Evolutionary conservation across 2,797 vertebrate genomes (phyloP).

Genomic region (Cossypha polioptera): DNA sequence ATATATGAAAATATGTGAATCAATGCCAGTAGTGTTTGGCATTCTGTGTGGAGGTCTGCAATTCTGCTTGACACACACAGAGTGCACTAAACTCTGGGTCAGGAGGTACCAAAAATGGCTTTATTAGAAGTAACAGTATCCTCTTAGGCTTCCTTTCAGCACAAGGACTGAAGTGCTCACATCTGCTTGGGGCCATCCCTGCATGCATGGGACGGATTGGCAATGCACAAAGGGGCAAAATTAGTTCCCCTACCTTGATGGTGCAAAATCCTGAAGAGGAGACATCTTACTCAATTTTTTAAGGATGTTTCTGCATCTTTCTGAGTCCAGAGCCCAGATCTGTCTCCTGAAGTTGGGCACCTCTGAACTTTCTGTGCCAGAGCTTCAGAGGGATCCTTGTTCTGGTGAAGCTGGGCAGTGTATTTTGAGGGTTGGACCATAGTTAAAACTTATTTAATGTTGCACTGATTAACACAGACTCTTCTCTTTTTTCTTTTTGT

Average conservation of each 20-base stretch:
- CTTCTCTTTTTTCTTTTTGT: too few relatives aligned
- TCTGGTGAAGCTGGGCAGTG: not conserved
- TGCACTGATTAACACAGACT: not conserved
- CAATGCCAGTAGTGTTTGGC: not conserved
- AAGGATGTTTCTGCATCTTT: not conserved
- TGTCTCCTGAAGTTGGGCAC: not conserved
- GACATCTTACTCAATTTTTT: not conserved
- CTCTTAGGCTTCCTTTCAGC: not conserved
- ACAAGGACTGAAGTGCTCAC: not conserved
- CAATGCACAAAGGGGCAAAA: not conserved
- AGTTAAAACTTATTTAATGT: not conserved
- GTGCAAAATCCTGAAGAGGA: not conserved
- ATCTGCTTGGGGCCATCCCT: not conserved
- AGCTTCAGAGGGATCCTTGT: not conserved
- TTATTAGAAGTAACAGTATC: not conserved
- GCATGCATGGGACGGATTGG: fast-evolving
- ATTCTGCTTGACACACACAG: not conserved
- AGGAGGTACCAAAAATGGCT: not conserved
- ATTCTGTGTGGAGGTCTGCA: not conserved
- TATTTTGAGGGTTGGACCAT: not conserved
- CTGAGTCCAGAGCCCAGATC: not conserved
- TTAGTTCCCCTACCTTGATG: not conserved
- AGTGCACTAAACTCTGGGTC: not conserved
- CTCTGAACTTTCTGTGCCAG: not conserved
- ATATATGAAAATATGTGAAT: not conserved